Evolutionary conservation across 2,888 invertebrate species (phyloP).

Genomic region (Nomada ferruginata): DNA sequence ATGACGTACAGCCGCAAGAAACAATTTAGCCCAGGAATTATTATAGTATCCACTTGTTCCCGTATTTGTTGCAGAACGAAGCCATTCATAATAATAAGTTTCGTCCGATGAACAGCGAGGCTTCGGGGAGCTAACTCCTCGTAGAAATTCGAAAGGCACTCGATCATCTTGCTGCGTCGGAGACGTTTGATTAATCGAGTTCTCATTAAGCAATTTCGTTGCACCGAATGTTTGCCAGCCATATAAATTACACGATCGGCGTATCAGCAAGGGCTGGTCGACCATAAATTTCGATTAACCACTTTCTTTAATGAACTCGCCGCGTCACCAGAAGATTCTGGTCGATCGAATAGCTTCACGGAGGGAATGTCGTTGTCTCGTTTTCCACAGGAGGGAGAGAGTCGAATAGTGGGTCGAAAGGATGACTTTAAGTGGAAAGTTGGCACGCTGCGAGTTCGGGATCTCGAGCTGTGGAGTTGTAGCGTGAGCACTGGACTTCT

Average conservation of each 20-base stretch:
- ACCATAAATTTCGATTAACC: slow-evolving; percentile 48
- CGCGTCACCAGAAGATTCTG: background rate
- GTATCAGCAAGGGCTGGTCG: background rate
- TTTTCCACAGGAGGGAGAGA: background rate
- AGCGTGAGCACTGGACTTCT: slow-evolving; percentile 1
- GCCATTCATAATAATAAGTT: slow-evolving; percentile 17
- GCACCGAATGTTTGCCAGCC: slow-evolving; percentile 12
- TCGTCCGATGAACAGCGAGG: background rate
- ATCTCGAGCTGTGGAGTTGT: slow-evolving; percentile 4
- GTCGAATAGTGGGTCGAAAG: slow-evolving; percentile 18
- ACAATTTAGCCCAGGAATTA: background rate
- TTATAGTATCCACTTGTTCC: background rate
- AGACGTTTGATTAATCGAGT: slow-evolving; percentile 33
- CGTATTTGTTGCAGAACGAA: background rate
- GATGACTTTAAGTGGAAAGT: slow-evolving; percentile 50
- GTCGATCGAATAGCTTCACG: background rate
- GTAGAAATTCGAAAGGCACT: slow-evolving; percentile 10
- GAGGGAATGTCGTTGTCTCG: background rate
- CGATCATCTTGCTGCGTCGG: slow-evolving; percentile 28
- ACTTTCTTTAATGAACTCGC: slow-evolving; percentile 40
- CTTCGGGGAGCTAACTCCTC: background rate
- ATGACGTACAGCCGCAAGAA: background rate
- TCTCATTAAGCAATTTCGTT: slow-evolving; percentile 45
- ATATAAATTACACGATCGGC: slow-evolving; percentile 35
- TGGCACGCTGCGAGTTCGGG: slow-evolving; percentile 25